These are phyloP conservation scores for Siderastrea siderea DNA, from an alignment of 92 coral and sea anemone genomes.

Conservation along the genomic window DNA sequence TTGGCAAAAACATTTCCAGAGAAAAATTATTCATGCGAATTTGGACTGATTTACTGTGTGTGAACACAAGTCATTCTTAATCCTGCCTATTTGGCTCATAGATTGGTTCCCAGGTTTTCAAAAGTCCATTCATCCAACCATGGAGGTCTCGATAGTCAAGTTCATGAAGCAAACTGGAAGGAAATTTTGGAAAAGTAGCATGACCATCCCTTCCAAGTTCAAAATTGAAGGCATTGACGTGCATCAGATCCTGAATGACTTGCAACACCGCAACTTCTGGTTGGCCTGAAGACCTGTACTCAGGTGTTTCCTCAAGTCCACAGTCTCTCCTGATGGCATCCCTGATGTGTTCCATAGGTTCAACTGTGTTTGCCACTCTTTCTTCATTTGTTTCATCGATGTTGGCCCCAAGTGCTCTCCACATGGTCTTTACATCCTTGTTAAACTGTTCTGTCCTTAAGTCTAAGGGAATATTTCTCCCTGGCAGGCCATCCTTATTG, in stretches of 20 bases:
- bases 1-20: too few species aligned
- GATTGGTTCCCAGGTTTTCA: slow-evolving; percentile 67
- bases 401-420: slow-evolving; percentile 69
- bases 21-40: too few species aligned
- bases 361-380: slow-evolving; percentile 55
- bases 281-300: slow-evolving; percentile 46
- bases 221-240: slow-evolving; percentile 39
- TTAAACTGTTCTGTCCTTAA: slow-evolving; percentile 71
- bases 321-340: slow-evolving; percentile 65
- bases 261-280: slow-evolving; percentile 53
- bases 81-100: slow-evolving; percentile 26
- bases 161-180: slow-evolving; percentile 34
- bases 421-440: slow-evolving; percentile 65
- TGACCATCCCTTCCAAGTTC: slow-evolving; percentile 37
- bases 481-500: slow-evolving; percentile 64
- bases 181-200: slow-evolving; percentile 53
- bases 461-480: slow-evolving; percentile 65
- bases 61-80: background rate
- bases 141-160: slow-evolving; percentile 77
- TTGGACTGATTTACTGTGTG: too few species aligned
- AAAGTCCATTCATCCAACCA: slow-evolving; percentile 60
- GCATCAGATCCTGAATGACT: slow-evolving; percentile 49
- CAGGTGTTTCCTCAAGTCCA: slow-evolving; percentile 25
- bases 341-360: slow-evolving; percentile 57
- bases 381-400: slow-evolving; percentile 50